Base-by-base conservation (phyloP, 2,797 vertebrate species). In the Oreochromis grahami region DNA sequence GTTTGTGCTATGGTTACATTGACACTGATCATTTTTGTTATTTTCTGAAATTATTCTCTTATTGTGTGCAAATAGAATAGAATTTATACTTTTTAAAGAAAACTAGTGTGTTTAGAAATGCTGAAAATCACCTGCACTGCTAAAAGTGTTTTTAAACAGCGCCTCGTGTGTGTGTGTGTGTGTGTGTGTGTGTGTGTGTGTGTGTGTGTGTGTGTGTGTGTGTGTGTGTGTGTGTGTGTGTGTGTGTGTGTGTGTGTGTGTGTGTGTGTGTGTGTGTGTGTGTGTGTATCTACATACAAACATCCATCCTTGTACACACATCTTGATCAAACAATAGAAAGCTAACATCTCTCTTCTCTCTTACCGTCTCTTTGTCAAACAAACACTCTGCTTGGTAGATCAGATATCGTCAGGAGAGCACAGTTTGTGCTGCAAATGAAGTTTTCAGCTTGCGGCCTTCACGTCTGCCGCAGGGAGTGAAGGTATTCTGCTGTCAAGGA, bases 241-340 rank as follows among this genome's bases (percentile, higher is more conserved):
- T 15, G 50, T n/a, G 21, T 24, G 52, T 53, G n/a, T 29, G 41
- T 26, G 36, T 36, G 51, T 52, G 41, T 26, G 36, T 36, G 36
- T 36, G 36, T 15, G 50, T n/a, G 21, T 24, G 52, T 53, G n/a
- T 29, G 41, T 26, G 36, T 36, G 34, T 36, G 34, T 15, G 50
- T n/a, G 21, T 24, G 52, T 53, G n/a, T 56, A 0, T 60, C 10
- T 63, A 65, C 70, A 50, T 56, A 80, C 53, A 50, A 53, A 68
- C 45, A 51, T 36, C 58, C 51, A 51, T 41, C 58, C 58, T 36
- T 36, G 58, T 63, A 19, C 53, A 65, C 19, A 65, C 34, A 65
- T 78, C 77, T 85, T 87, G 41, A 24, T 72, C 86, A 89, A 90
- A 89, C 87, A 93, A 85, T 81, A 53, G 74, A 76, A 68, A 87